Conservation (phyloP, 2,113 vertebrate genomes). For the Leptocoma aspasia region DNA sequence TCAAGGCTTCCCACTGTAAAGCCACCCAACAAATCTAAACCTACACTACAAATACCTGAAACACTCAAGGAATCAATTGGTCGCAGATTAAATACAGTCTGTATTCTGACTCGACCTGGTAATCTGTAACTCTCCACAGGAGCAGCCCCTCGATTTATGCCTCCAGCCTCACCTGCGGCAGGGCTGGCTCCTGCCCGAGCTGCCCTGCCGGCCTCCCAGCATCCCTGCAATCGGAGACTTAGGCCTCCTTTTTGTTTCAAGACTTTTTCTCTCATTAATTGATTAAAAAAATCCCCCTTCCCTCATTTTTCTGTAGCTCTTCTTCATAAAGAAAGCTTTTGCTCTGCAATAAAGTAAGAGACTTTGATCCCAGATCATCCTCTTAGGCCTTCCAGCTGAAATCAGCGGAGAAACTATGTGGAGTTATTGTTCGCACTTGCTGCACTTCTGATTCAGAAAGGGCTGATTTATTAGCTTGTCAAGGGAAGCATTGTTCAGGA, state of each 20-base stretch:
- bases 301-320: conserved; percentile 31
- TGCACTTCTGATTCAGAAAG: conserved; percentile 83
- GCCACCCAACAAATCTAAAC: conserved; percentile 60
- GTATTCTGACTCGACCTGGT: conserved; percentile 74
- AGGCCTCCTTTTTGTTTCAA: conserved; percentile 65
- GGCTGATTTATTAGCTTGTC: conserved; percentile 99
- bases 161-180: conserved; percentile 33
- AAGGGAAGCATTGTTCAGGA: conserved; percentile 92
- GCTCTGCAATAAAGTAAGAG: conserved; percentile 65
- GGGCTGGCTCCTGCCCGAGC: conserved; percentile 42
- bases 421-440: conserved; percentile 83
- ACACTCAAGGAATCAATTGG: conserved; percentile 83
- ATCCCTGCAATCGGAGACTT: not conserved
- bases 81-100: conserved; percentile 82
- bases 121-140: conserved; percentile 76
- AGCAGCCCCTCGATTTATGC: conserved; percentile 72
- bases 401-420: conserved; percentile 73
- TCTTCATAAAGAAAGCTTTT: conserved; percentile 69
- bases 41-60: conserved; percentile 76
- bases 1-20: conserved; percentile 42
- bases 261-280: conserved; percentile 73
- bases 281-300: conserved; percentile 56
- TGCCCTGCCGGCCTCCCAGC: not conserved
- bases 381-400: conserved; percentile 74
- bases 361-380: conserved; percentile 72